Conservation (phyloP, 1,140 invertebrate genomes). For the Ceratina calcarata region DNA sequence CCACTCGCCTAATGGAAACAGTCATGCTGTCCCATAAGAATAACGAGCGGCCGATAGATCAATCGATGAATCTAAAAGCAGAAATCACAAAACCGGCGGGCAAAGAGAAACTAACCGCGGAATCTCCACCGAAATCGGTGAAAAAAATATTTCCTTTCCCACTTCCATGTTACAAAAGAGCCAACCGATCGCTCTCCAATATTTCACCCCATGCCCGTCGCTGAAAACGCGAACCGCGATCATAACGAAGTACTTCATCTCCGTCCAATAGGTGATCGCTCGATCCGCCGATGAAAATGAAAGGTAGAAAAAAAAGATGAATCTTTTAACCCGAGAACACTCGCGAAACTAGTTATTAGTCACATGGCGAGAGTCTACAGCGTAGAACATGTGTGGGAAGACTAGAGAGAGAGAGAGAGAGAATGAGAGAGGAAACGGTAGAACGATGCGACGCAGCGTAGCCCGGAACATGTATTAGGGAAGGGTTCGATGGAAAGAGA, state of each 20-base stretch:
- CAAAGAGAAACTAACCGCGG: not conserved
- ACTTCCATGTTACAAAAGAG: not conserved
- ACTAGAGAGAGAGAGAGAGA: constrained; percentile 20
- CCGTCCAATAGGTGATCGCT: not conserved
- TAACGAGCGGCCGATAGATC: too few species aligned
- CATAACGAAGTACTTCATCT: constrained; percentile 29
- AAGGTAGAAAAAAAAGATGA: not conserved
- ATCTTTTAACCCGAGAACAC: constrained; percentile 32
- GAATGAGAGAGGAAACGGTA: constrained; percentile 30
- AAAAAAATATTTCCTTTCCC: not conserved
- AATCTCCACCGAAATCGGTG: not conserved
- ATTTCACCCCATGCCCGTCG: too few species aligned
- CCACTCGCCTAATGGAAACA: not conserved
- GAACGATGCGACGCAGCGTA: constrained; percentile 59
- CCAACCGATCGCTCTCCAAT: not conserved
- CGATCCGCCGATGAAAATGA: not conserved
- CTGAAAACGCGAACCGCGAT: not conserved
- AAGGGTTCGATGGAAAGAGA: constrained; percentile 21
- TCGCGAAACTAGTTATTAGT: constrained; percentile 69
- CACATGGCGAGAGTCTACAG: constrained; percentile 25
- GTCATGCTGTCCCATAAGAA: not conserved
- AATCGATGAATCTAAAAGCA: too few species aligned
- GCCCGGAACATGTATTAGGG: constrained; percentile 51
- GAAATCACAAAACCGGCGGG: not conserved
- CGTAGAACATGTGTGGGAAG: not conserved